These are phyloP conservation scores for Bungarus multicinctus DNA, from an alignment of 2,113 vertebrate genomes.

Conservation along the genomic window DNA sequence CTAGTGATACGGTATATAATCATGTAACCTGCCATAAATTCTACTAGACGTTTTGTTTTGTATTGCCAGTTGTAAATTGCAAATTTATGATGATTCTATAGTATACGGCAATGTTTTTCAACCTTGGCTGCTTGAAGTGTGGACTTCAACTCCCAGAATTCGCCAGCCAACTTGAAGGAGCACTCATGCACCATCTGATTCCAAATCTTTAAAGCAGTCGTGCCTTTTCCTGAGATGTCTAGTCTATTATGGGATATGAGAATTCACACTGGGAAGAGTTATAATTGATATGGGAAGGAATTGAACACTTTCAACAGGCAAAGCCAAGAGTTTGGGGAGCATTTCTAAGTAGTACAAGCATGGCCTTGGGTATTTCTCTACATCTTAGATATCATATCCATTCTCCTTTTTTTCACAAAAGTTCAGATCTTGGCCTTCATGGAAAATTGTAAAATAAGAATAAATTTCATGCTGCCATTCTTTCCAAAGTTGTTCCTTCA, in stretches of 20 bases:
- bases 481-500: slow-evolving; percentile 47
- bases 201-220: background rate
- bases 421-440: background rate
- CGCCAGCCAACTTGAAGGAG: background rate
- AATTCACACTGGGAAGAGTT: background rate
- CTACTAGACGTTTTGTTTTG: background rate
- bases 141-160: background rate
- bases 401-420: background rate
- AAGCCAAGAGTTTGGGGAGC: background rate
- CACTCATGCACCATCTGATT: background rate
- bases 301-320: background rate
- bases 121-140: background rate
- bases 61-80: background rate
- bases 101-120: background rate
- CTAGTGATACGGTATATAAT: background rate
- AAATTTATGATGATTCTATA: background rate
- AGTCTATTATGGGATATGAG: background rate
- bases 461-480: background rate
- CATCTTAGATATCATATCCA: background rate
- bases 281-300: background rate
- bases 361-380: background rate
- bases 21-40: background rate
- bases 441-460: background rate
- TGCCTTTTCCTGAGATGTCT: background rate
- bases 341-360: background rate